phyloP scores from a whole-genome alignment of 35 echinoderm and acorn worm species.

The Amphiura filiformis region DNA sequence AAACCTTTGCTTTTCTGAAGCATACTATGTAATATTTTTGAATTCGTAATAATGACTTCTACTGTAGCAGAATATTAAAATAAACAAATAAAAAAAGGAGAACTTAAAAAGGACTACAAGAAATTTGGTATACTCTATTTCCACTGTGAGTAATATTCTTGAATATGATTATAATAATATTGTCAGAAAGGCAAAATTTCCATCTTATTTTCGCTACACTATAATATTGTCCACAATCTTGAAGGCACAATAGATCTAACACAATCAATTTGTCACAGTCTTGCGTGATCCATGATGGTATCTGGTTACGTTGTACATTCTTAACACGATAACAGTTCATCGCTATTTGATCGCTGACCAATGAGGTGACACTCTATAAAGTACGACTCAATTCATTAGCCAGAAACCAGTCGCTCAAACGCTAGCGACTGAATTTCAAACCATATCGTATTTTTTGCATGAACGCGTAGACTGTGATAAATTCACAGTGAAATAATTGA shows the following conservation, averaged over 20 bases:
- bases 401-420: too few relatives aligned
- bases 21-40: conserved; percentile 6
- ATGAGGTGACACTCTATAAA: too few relatives aligned
- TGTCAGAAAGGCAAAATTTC: not conserved
- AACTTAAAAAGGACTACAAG: not conserved
- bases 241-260: not conserved
- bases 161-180: not conserved
- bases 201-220: not conserved
- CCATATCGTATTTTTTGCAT: too few relatives aligned
- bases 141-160: not conserved
- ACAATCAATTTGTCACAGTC: too few relatives aligned
- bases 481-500: not conserved
- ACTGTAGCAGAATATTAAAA: not conserved
- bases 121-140: not conserved
- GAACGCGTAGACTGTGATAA: conserved; percentile 1
- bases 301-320: not conserved
- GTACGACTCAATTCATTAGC: too few relatives aligned
- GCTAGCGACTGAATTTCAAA: too few relatives aligned
- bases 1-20: not conserved
- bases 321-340: too few relatives aligned
- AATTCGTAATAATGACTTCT: not conserved
- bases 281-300: not conserved
- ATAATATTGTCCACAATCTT: not conserved
- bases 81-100: not conserved
- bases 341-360: too few relatives aligned